Evolutionary conservation across 1,140 invertebrate genomes (phyloP).

Genomic region (Tenebrio molitor): DNA sequence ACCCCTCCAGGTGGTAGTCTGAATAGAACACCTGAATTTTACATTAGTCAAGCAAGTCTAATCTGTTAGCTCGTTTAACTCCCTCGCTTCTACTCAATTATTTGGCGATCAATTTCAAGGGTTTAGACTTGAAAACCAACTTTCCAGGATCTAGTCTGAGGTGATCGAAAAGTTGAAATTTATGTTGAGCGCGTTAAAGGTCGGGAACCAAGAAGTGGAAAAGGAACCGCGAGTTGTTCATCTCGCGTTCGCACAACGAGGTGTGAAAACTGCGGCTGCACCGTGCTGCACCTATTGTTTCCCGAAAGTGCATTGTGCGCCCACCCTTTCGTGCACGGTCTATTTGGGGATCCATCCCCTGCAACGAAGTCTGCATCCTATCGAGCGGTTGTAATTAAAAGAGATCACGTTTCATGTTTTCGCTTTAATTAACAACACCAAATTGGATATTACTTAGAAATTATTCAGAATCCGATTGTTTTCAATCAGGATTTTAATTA

Average conservation of each 20-base stretch:
- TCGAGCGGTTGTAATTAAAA: slow-evolving; percentile 31
- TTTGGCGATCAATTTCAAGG: slow-evolving; percentile 46
- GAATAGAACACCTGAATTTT: slow-evolving; percentile 42
- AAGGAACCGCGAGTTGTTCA: slow-evolving; percentile 12
- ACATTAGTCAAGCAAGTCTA: slow-evolving; percentile 44
- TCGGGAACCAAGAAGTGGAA: slow-evolving; percentile 1
- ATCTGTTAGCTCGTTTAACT: slow-evolving; percentile 47
- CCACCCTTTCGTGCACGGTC: slow-evolving; percentile 40
- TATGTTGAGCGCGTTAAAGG: too few relatives aligned
- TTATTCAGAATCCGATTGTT: too few relatives aligned
- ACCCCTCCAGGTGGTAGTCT: slow-evolving; percentile 14
- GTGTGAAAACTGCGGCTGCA: slow-evolving; percentile 47
- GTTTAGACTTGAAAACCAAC: slow-evolving; percentile 24
- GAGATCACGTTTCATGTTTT: slow-evolving; percentile 35
- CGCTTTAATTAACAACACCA: slow-evolving; percentile 29
- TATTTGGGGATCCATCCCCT: slow-evolving; percentile 20
- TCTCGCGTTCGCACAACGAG: slow-evolving; percentile 22
- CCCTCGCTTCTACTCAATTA: slow-evolving; percentile 45
- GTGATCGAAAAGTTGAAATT: slow-evolving; percentile 7
- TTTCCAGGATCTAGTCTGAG: slow-evolving; percentile 19
- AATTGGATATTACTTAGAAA: slow-evolving; percentile 20
- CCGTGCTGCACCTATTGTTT: slow-evolving; percentile 43
- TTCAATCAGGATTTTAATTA: slow-evolving; percentile 23
- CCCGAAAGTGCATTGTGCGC: slow-evolving; percentile 45
- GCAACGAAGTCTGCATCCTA: slow-evolving; percentile 13